Conservation (phyloP, 30 jellyfish, hydroid and myxozoan species). For the Mastigias papua region DNA sequence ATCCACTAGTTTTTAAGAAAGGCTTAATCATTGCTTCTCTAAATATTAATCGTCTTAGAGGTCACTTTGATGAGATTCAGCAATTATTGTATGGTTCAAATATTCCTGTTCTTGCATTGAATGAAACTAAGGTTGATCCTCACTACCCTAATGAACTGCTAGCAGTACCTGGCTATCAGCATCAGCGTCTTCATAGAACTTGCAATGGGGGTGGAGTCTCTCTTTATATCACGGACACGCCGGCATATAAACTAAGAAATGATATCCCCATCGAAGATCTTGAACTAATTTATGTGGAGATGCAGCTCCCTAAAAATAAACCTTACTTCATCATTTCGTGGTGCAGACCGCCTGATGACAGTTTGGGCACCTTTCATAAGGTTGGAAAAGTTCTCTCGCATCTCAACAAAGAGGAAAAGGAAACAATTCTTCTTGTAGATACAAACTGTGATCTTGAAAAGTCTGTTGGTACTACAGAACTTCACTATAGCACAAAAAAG, state of each 20-base stretch:
- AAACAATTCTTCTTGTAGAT: too few relatives aligned
- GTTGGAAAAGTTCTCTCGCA: too few relatives aligned
- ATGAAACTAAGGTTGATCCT: slow-evolving; percentile 12
- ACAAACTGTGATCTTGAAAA: too few relatives aligned
- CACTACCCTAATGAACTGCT: not conserved
- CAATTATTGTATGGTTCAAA: too few relatives aligned
- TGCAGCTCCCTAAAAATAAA: slow-evolving; percentile 1
- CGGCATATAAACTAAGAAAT: not conserved
- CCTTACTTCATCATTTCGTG: too few relatives aligned
- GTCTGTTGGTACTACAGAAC: too few relatives aligned
- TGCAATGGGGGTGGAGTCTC: slow-evolving; percentile 31
- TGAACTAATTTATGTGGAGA: slow-evolving; percentile 24
- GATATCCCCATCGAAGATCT: slow-evolving; percentile 16
- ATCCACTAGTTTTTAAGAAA: too few relatives aligned
- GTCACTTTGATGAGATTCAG: too few relatives aligned
- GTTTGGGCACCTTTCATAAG: slow-evolving; percentile 30
- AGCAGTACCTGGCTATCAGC: slow-evolving; percentile 9
- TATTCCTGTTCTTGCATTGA: not conserved
- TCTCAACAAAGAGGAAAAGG: too few relatives aligned
- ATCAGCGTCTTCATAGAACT: slow-evolving; percentile 28
- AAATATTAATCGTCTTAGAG: not conserved
- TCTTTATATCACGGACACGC: slow-evolving; percentile 14
- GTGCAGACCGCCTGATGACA: slow-evolving; percentile 47
- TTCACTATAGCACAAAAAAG: too few relatives aligned
- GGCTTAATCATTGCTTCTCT: too few relatives aligned